phyloP scores from a whole-genome alignment of 1,140 invertebrate species.

The Bombus ignitus region DNA sequence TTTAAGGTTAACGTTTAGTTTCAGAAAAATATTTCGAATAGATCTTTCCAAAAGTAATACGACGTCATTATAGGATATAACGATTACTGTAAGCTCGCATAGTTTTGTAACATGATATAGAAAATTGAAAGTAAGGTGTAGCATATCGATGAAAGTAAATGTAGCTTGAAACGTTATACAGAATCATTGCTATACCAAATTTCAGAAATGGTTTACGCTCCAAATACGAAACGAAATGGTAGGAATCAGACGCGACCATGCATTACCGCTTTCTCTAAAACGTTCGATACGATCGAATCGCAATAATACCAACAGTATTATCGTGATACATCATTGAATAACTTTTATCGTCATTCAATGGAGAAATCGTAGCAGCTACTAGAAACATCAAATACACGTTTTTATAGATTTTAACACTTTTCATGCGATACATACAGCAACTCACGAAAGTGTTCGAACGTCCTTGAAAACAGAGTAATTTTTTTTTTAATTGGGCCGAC shows the following conservation, averaged over 20 bases:
- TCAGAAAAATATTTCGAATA: no score
- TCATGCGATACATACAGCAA: background rate
- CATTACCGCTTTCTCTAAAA: conserved; percentile 31
- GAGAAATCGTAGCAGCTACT: background rate
- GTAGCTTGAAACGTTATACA: background rate
- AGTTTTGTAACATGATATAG: background rate
- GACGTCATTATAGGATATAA: background rate
- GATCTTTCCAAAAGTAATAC: no score
- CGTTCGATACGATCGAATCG: background rate
- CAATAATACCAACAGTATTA: background rate
- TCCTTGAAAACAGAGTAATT: no score
- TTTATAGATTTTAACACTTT: background rate
- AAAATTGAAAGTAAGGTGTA: background rate
- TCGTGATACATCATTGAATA: background rate
- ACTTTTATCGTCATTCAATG: background rate
- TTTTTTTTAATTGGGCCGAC: fast-evolving
- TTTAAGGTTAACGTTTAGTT: no score
- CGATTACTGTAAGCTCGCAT: no score
- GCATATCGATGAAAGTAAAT: background rate
- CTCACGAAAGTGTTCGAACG: no score
- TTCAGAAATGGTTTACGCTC: conserved; percentile 39
- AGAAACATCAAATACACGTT: no score
- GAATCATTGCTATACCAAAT: conserved; percentile 27
- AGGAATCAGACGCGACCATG: conserved; percentile 17
- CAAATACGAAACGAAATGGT: conserved; percentile 22